These are phyloP conservation scores for Scarus forsteni DNA, from an alignment of 2,797 vertebrate species.

Conservation along the genomic window DNA sequence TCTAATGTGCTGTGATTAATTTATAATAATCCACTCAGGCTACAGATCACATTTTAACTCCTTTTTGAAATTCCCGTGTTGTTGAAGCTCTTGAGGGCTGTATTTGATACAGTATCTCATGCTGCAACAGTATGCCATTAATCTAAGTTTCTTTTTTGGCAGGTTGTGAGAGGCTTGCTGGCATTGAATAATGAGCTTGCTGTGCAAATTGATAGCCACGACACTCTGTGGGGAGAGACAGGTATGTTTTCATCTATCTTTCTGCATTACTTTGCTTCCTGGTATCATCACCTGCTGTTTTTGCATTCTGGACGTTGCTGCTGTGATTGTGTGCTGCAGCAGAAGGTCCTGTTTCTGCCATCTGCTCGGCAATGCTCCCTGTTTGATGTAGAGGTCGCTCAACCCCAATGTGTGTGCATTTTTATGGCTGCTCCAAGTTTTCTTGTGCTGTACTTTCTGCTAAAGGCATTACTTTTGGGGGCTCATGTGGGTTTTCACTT, in stretches of 20 bases:
- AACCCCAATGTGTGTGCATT: conserved; percentile 21
- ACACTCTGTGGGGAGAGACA: conserved; percentile 99
- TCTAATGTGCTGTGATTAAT: conserved; percentile 54
- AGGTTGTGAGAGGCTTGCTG: conserved; percentile 94
- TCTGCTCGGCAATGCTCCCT: conserved; percentile 27
- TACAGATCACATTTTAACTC: conserved; percentile 1
- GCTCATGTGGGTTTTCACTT: conserved; percentile 60
- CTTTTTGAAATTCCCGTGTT: conserved; percentile 25
- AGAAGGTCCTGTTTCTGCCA: conserved; percentile 31
- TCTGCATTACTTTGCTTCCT: conserved; percentile 49
- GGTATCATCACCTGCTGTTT: conserved; percentile 63
- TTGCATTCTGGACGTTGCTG: conserved; percentile 53
- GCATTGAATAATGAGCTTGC: conserved; percentile 87
- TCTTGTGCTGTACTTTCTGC: conserved; percentile 45
- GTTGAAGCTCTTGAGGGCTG: conserved; percentile 42
- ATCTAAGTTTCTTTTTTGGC: conserved; percentile 77
- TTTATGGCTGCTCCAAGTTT: conserved; percentile 26
- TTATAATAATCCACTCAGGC: conserved; percentile 45
- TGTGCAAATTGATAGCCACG: conserved; percentile 93
- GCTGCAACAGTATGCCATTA: conserved; percentile 64
- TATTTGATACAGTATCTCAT: conserved; percentile 54
- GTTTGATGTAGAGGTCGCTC: conserved; percentile 37
- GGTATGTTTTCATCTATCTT: conserved; percentile 87
- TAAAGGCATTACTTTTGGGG: conserved; percentile 56
- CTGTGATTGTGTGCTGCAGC: conserved; percentile 45